These are phyloP conservation scores for Eilema griseolum DNA, from an alignment of 2,888 invertebrate species.

Conservation along the genomic window DNA sequence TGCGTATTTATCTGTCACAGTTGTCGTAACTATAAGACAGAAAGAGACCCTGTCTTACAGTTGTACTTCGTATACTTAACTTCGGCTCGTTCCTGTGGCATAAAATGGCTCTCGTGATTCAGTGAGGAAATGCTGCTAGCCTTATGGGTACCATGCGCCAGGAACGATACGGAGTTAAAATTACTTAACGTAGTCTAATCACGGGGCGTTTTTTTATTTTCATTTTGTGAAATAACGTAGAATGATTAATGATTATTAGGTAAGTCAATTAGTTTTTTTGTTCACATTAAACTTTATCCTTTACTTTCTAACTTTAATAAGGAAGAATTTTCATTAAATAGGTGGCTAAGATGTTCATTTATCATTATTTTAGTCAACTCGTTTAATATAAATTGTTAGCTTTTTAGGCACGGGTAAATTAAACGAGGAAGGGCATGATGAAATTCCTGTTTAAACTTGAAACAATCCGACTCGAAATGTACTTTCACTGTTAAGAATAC, in stretches of 20 bases:
- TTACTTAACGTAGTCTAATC: no score
- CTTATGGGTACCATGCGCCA: no score
- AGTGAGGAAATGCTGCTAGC: no score
- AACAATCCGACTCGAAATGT: background rate
- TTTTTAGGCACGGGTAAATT: background rate
- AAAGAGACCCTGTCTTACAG: no score
- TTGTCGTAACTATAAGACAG: no score
- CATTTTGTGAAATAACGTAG: no score
- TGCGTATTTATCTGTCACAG: no score
- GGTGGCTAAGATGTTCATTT: background rate
- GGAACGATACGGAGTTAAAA: no score
- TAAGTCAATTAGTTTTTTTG: background rate
- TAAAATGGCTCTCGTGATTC: no score
- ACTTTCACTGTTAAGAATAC: background rate
- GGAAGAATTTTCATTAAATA: background rate
- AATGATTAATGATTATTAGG: no score
- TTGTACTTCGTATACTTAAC: no score
- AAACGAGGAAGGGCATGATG: background rate
- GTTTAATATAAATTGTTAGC: background rate
- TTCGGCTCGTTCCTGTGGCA: no score
- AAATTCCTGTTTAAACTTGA: background rate
- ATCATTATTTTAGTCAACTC: background rate
- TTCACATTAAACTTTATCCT: background rate
- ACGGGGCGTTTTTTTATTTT: constrained; percentile 3
- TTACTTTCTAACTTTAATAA: background rate